phyloP scores from a whole-genome alignment of 64 coral and sea anemone species.

The Catalaphyllia jardinei region DNA sequence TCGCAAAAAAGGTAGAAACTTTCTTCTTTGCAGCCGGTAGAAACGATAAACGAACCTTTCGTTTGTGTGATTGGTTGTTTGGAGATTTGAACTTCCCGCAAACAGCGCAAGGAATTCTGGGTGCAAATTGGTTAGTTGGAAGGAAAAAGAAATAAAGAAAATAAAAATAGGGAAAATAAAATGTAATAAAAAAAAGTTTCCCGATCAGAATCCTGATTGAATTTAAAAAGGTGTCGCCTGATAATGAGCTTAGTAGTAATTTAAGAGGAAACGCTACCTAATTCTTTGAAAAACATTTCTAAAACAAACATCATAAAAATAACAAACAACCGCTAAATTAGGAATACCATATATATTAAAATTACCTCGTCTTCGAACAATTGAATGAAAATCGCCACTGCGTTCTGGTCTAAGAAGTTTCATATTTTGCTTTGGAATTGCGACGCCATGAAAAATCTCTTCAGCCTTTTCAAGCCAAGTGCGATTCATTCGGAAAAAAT shows the following conservation, averaged over 20 bases:
- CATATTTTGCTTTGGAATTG: no score
- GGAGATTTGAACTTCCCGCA: conserved; percentile 47
- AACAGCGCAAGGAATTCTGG: conserved; percentile 15
- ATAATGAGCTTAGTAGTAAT: background rate
- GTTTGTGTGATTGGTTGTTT: conserved; percentile 37
- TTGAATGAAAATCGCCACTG: no score
- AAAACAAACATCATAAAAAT: background rate
- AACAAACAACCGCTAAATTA: background rate
- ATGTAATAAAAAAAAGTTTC: background rate
- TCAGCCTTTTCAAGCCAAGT: no score
- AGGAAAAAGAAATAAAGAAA: background rate
- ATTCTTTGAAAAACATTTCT: background rate
- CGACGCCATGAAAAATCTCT: no score
- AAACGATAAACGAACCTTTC: background rate
- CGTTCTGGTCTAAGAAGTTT: no score
- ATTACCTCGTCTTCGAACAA: background rate
- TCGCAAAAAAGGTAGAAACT: background rate
- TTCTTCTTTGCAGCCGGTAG: no score
- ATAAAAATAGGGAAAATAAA: background rate
- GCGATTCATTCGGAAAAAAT: no score
- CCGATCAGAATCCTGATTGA: background rate
- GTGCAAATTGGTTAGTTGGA: background rate
- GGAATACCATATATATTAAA: background rate
- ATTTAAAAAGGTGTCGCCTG: background rate
- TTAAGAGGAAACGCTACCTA: background rate